Base-by-base conservation (phyloP, 2,888 invertebrate genomes). In the Mystacides longicornis region DNA sequence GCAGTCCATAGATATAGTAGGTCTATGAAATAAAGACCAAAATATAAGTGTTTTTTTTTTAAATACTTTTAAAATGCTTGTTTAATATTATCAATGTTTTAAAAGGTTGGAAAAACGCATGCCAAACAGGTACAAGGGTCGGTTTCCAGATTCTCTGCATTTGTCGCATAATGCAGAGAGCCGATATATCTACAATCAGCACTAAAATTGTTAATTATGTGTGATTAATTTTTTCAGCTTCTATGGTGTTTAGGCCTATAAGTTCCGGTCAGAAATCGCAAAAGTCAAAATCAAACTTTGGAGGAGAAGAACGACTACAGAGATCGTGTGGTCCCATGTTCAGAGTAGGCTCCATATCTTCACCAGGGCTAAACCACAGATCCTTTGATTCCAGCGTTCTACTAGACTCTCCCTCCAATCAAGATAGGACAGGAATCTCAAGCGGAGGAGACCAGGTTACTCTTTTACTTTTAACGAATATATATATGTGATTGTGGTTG, bases 141-240 rank as follows among this genome's bases (percentile, higher is more conserved):
- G n/a, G n/a, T n/a, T n/a, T n/a, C n/a, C n/a, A n/a, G n/a, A n/a
- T n/a, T n/a, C n/a, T n/a, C n/a, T n/a, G n/a, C n/a, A n/a, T n/a
- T n/a, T n/a, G n/a, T n/a, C n/a, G n/a, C n/a, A n/a, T n/a, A n/a
- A n/a, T n/a, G n/a, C n/a, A n/a, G n/a, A n/a, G n/a, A n/a, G n/a
- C n/a, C n/a, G n/a, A n/a, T n/a, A n/a, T n/a, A n/a, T n/a, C n/a
- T n/a, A n/a, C n/a, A n/a, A n/a, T n/a, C n/a, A n/a, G n/a, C n/a
- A n/a, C n/a, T n/a, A n/a, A n/a, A n/a, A n/a, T n/a, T n/a, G n/a
- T n/a, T n/a, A n/a, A n/a, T n/a, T n/a, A n/a, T n/a, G n/a, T n/a
- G n/a, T n/a, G n/a, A n/a, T n/a, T n/a, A n/a, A n/a, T n/a, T n/a
- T 42, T 55, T 55, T 31, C 23, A 57, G 54, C 50, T 21, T 50